Evolutionary conservation across 2,888 invertebrate genomes (phyloP).

Genomic region (Agriopis leucophaearia): DNA sequence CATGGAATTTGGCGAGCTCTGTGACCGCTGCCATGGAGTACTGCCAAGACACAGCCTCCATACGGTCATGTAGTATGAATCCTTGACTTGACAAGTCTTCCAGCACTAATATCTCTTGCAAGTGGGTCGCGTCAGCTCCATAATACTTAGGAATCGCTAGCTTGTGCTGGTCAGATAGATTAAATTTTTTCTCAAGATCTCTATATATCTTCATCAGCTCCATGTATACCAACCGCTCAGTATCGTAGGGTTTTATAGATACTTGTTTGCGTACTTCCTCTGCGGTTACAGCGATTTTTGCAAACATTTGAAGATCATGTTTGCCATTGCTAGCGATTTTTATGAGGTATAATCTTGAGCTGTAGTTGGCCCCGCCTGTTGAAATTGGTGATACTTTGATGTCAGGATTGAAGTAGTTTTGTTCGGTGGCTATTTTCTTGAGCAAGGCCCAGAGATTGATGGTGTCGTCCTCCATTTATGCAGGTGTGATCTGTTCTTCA

Average conservation of each 20-base stretch:
- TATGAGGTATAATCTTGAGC: constrained; percentile 34
- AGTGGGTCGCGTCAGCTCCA: not conserved
- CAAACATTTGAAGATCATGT: constrained; percentile 13
- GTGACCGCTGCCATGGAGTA: constrained; percentile 15
- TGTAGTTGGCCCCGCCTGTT: constrained; percentile 7
- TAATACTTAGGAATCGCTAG: constrained; percentile 10
- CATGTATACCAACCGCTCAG: not conserved
- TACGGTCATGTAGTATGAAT: not conserved
- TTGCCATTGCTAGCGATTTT: constrained; percentile 1
- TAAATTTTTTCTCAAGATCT: constrained; percentile 11
- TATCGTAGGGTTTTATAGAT: not conserved
- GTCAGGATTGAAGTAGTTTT: constrained; percentile 19
- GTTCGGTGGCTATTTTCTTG: constrained; percentile 7
- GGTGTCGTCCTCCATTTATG: constrained; percentile 4
- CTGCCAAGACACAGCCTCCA: constrained; percentile 11
- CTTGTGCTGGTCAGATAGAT: constrained; percentile 1
- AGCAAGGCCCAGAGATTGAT: not conserved
- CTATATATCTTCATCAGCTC: constrained; percentile 11
- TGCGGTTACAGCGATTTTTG: constrained; percentile 1
- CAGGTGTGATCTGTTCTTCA: too few species aligned
- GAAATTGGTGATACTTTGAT: constrained; percentile 24
- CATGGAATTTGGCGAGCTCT: constrained; percentile 24
- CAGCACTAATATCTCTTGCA: constrained; percentile 12
- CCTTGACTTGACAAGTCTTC: constrained; percentile 11
- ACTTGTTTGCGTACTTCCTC: constrained; percentile 3